phyloP scores from a whole-genome alignment of 2,888 invertebrate species.

The Cantharis rustica region DNA sequence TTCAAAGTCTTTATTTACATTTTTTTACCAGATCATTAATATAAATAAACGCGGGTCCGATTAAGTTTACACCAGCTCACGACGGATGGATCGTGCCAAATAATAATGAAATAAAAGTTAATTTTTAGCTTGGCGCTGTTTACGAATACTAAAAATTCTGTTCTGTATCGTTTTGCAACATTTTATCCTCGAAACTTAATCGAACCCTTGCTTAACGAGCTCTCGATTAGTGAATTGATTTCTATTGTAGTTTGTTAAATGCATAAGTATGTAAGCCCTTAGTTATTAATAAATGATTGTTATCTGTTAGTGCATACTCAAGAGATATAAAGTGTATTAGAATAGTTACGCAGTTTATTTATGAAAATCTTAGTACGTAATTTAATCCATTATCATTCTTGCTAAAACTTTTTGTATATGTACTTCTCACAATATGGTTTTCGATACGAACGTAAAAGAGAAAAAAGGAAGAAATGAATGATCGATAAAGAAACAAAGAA shows the following conservation, averaged over 20 bases:
- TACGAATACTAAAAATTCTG: not conserved
- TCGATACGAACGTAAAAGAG: not conserved
- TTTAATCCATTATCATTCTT: not conserved
- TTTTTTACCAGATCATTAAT: slow-evolving; percentile 14
- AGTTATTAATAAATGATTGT: slow-evolving; percentile 20
- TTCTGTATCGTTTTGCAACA: not conserved
- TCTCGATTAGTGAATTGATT: not conserved
- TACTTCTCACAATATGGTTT: slow-evolving; percentile 14
- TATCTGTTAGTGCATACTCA: slow-evolving; percentile 21
- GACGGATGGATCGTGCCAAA: too few species aligned
- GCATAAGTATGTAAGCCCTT: slow-evolving; percentile 8
- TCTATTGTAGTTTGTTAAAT: not conserved
- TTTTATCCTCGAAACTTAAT: not conserved
- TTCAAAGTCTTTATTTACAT: slow-evolving; percentile 22
- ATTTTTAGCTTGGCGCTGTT: not conserved
- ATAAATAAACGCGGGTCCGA: not conserved
- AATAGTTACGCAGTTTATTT: slow-evolving; percentile 23
- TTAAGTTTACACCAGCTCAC: not conserved
- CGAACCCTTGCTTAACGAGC: not conserved
- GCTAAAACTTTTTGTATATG: slow-evolving; percentile 20
- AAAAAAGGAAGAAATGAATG: not conserved
- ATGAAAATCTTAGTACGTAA: slow-evolving; percentile 1
- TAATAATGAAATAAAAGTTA: not conserved
- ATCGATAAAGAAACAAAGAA: not conserved
- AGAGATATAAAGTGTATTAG: slow-evolving; percentile 22